These are phyloP conservation scores for Andrena camellia DNA, from an alignment of 2,888 invertebrate genomes.

Conservation along the genomic window DNA sequence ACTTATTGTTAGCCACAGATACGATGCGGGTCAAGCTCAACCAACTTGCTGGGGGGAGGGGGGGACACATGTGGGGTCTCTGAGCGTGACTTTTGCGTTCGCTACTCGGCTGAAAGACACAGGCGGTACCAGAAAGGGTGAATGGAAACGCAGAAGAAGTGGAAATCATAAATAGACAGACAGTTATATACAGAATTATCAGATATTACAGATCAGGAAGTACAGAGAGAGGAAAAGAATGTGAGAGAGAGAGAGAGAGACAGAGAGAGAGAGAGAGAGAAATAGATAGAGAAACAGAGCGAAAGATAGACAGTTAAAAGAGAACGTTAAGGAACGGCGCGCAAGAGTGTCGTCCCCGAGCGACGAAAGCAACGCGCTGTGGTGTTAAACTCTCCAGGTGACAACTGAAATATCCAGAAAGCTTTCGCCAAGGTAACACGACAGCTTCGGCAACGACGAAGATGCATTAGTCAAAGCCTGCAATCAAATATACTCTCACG, in stretches of 20 bases:
- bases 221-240: constrained; percentile 24
- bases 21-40: constrained; percentile 64
- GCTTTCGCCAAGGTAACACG: constrained; percentile 72
- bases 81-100: constrained; percentile 48
- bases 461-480: constrained; percentile 73
- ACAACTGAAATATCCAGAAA: constrained; percentile 70
- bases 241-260: constrained; percentile 21
- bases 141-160: constrained; percentile 28
- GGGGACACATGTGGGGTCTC: constrained; percentile 32
- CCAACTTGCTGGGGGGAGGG: constrained; percentile 48
- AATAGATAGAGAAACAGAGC: neutral
- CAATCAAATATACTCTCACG: constrained; percentile 63
- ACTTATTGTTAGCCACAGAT: constrained; percentile 55
- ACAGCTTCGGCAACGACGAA: constrained; percentile 74
- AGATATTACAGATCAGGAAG: constrained; percentile 17
- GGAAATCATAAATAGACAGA: constrained; percentile 33
- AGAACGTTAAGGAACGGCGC: constrained; percentile 47
- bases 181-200: constrained; percentile 34
- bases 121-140: constrained; percentile 38
- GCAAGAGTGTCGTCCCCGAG: constrained; percentile 65
- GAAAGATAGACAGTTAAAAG: constrained; percentile 9
- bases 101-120: constrained; percentile 60
- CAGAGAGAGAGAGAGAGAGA: too few relatives aligned
- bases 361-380: constrained; percentile 71
- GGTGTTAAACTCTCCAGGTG: constrained; percentile 42